A percentile compares a stretch with the other conserved stretches of the same genome.
Evolutionary conservation across 2,888 invertebrate genomes (phyloP).

Genomic region (Muschampia plurimacula): DNA sequence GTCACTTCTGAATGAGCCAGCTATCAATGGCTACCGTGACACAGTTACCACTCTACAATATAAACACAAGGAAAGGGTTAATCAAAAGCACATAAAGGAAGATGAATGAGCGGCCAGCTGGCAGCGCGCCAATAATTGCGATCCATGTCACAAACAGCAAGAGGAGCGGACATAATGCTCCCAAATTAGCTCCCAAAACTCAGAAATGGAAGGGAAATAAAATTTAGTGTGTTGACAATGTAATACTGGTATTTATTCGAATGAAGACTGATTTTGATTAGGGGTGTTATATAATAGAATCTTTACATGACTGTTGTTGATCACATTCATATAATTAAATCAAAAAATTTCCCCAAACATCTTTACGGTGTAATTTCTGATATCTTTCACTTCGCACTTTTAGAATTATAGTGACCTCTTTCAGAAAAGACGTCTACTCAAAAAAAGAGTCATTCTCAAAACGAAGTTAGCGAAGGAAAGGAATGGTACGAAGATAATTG

Average conservation of each 20-base stretch:
- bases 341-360: too few species aligned
- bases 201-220: constrained; percentile 13
- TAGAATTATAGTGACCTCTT: too few species aligned
- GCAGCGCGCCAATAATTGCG: constrained; percentile 53
- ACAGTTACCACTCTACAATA: constrained; percentile 3
- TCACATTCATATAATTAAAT: too few species aligned
- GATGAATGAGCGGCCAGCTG: constrained; percentile 52
- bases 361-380: not conserved
- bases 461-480: too few species aligned
- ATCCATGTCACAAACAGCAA: constrained; percentile 39
- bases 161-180: constrained; percentile 26
- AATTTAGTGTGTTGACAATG: not conserved
- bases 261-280: not conserved
- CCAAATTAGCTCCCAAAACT: constrained; percentile 22
- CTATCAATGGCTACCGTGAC: not conserved
- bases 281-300: not conserved
- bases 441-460: too few species aligned
- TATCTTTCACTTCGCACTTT: not conserved
- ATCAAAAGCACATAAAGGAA: constrained; percentile 63
- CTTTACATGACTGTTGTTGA: not conserved
- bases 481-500: too few species aligned
- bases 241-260: not conserved
- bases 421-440: too few species aligned
- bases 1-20: not conserved
- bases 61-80: constrained; percentile 52